Percentiles rank a stretch among this genome's conserved stretches.
phyloP scores from a whole-genome alignment of 2,113 vertebrate species.

The Dipodomys stephensi region DNA sequence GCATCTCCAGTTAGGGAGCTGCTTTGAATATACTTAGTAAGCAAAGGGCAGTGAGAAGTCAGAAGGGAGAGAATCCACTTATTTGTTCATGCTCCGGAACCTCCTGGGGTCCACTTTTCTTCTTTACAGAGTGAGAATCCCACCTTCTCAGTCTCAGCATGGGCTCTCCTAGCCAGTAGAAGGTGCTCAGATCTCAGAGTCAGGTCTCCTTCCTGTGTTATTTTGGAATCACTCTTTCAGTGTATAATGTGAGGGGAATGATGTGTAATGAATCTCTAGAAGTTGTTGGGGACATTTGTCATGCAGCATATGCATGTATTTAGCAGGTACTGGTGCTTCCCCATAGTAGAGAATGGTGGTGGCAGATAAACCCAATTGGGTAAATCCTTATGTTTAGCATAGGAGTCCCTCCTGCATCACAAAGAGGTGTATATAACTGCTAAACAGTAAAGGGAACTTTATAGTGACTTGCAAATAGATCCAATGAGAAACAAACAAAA shows the following conservation, averaged over 20 bases:
- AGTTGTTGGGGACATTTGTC: neutral
- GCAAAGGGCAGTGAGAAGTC: neutral
- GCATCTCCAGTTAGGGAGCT: neutral
- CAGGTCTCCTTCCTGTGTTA: neutral
- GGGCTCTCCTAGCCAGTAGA: neutral
- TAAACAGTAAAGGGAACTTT: neutral
- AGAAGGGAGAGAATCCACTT: neutral
- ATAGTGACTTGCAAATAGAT: neutral
- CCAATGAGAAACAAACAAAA: neutral
- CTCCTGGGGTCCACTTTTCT: neutral
- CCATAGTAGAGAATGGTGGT: neutral
- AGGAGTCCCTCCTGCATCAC: neutral
- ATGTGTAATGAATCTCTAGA: neutral
- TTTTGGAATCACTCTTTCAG: neutral
- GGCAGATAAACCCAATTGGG: neutral
- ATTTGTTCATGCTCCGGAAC: neutral
- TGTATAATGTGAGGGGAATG: neutral
- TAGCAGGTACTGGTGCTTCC: conserved; percentile 19
- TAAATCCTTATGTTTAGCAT: neutral
- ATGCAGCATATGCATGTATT: neutral
- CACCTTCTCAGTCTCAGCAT: neutral
- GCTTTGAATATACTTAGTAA: neutral
- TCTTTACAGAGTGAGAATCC: neutral
- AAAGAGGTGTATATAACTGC: neutral
- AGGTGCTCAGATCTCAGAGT: neutral